Evolutionary conservation across 2,888 invertebrate species (phyloP).

Genomic region (Drosophila crucigera): DNA sequence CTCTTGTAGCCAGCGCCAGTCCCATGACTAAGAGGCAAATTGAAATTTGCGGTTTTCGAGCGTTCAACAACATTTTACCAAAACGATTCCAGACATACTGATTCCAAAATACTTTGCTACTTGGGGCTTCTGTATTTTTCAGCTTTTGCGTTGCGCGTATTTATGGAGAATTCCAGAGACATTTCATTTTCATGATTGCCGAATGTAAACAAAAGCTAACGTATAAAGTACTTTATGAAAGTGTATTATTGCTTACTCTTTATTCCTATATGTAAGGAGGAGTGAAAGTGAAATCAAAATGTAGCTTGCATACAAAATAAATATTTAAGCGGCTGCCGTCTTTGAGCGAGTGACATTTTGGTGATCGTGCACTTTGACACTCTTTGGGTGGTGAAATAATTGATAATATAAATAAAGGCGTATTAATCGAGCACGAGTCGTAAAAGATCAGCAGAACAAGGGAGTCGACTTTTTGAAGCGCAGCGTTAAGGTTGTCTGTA

Average conservation of each 20-base stretch:
- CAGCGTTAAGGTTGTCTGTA: not conserved
- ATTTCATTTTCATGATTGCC: not conserved
- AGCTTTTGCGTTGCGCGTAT: not conserved
- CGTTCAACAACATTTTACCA: constrained; percentile 14
- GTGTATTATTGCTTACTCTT: too few relatives aligned
- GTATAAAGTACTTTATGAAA: not conserved
- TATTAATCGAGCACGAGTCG: not conserved
- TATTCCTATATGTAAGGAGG: not conserved
- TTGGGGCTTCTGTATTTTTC: not conserved
- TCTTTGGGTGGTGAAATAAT: not conserved
- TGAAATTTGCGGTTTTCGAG: constrained; percentile 6
- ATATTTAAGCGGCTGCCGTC: not conserved
- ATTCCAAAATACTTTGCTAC: not conserved
- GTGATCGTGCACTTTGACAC: not conserved
- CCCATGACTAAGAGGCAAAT: constrained; percentile 16
- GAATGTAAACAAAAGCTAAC: not conserved
- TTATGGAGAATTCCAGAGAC: not conserved
- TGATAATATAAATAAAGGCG: not conserved
- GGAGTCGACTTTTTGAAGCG: not conserved
- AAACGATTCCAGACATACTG: constrained; percentile 11
- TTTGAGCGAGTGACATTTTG: not conserved
- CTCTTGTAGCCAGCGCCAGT: not conserved
- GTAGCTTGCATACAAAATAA: not conserved
- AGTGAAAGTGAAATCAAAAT: too few relatives aligned
- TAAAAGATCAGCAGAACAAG: not conserved